Evolutionary conservation across 2,888 invertebrate species (phyloP).

Genomic region (Augiades crinisus): DNA sequence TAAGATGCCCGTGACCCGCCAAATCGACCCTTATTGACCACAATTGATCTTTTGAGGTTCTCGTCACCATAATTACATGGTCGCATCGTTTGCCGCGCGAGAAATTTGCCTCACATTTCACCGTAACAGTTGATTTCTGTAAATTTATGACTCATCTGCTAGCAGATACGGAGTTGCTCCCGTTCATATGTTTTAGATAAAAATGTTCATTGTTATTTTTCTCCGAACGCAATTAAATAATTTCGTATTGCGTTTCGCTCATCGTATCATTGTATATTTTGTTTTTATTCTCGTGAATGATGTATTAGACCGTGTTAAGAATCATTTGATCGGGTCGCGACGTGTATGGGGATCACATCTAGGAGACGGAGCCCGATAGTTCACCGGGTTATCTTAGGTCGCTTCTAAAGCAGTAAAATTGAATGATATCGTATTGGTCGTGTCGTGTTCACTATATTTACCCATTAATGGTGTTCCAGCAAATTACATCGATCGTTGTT

Average conservation of each 20-base stretch:
- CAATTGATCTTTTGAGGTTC: slow-evolving; percentile 67
- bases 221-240: slow-evolving; percentile 7
- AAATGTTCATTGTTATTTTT: slow-evolving; percentile 24
- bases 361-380: slow-evolving; percentile 66
- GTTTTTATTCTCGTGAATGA: not conserved
- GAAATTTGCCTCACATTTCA: slow-evolving; percentile 29
- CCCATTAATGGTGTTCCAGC: slow-evolving; percentile 70
- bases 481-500: slow-evolving; percentile 60
- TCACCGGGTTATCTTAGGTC: slow-evolving; percentile 74
- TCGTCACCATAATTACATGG: slow-evolving; percentile 27
- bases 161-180: slow-evolving; percentile 25
- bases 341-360: slow-evolving; percentile 54
- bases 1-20: slow-evolving; percentile 67
- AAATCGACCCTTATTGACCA: slow-evolving; percentile 66
- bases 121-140: slow-evolving; percentile 29
- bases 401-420: slow-evolving; percentile 78
- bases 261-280: slow-evolving; percentile 31
- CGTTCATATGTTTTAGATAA: slow-evolving; percentile 26
- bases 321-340: not conserved
- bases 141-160: slow-evolving; percentile 32
- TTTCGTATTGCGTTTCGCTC: slow-evolving; percentile 6
- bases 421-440: slow-evolving; percentile 75
- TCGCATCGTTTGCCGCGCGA: slow-evolving; percentile 10
- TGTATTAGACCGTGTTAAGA: not conserved
- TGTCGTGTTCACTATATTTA: slow-evolving; percentile 70